Evolutionary conservation across 2,888 invertebrate genomes (phyloP), one percentile per base, ranked within the genome.

Genomic region (Nudaria mundana): DNA sequence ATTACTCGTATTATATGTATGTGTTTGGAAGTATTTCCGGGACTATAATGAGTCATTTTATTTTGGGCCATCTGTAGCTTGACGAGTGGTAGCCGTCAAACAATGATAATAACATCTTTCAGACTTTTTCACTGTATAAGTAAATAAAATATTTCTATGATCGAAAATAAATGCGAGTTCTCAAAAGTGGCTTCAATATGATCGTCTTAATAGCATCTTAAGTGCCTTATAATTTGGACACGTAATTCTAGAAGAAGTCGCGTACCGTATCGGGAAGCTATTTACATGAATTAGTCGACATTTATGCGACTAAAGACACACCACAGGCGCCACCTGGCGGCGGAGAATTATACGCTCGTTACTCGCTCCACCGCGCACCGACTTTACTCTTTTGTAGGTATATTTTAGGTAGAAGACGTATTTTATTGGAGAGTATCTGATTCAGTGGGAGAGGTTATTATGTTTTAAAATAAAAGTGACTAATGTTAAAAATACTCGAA

Each of bases 241-340:
- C 44, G 41, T 50, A 79, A 76, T 76, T 74, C 73, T 75, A 71
- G 71, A 75, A 73, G 60, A 43, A 43, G 26, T 44, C 42, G 48
- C 35, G 35, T 37, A 52, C 39, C 55, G 60, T 64, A 58, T 61
- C 58, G 63, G 60, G 56, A 48, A 75, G 80, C 83, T 84, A 86
- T 84, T 86, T 84, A 81, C 82, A 79, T 81, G 82, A 86, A 85
- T 86, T 84, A 85, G 79, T 66, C 74, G 85, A 82, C 85, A 79
- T 84, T 87, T 79, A 86, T 83, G 80, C 73, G 75, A 71, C 79
- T 77, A 66, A 83, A 84, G 85, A 84, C 81, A 81, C 73, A 75
- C 81, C 83, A 65, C 80, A 75, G 56, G 66, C 72, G 77, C 76
- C 83, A 83, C 84, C 85, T 82, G 84, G 78, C 59, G 64, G 71